phyloP scores from a whole-genome alignment of 2,888 invertebrate species.

The Trachelus troglodyta region DNA sequence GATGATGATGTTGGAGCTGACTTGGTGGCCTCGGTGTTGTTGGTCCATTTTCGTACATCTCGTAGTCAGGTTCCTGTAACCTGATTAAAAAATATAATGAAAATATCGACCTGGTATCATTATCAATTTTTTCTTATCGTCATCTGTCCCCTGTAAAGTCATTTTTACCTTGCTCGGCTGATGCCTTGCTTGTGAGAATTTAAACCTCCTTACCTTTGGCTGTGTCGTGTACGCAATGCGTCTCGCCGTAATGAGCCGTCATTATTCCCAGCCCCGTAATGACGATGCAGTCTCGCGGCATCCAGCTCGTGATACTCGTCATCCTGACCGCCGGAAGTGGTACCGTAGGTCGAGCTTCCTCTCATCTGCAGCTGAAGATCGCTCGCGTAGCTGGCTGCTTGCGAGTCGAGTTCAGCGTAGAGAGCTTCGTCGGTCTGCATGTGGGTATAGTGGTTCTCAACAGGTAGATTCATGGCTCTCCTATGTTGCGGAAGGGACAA shows the following conservation, averaged over 20 bases:
- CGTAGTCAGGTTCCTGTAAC: constrained; percentile 63
- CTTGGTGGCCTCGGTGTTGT: constrained; percentile 50
- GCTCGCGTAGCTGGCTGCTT: constrained; percentile 66
- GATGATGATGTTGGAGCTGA: constrained; percentile 47
- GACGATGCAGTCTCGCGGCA: constrained; percentile 62
- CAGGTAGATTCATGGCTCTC: constrained; percentile 65
- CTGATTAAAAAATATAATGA: constrained; percentile 30
- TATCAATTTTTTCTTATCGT: neutral
- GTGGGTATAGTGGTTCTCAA: constrained; percentile 79
- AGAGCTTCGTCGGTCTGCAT: constrained; percentile 77
- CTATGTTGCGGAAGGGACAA: constrained; percentile 61
- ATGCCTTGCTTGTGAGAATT: neutral
- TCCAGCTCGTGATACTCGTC: constrained; percentile 64
- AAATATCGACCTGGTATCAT: neutral
- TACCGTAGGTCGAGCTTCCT: constrained; percentile 55
- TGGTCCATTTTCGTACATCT: constrained; percentile 64
- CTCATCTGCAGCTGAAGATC: constrained; percentile 61
- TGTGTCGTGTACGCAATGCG: constrained; percentile 57
- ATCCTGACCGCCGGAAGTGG: constrained; percentile 57
- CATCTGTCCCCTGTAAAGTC: neutral
- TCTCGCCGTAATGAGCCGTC: constrained; percentile 54
- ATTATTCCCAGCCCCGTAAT: constrained; percentile 55
- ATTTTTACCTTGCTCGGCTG: neutral
- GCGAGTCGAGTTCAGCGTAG: constrained; percentile 78
- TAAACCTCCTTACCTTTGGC: constrained; percentile 53